Evolutionary conservation across 2,113 vertebrate species (phyloP).

Genomic region (Hipposideros armiger): DNA sequence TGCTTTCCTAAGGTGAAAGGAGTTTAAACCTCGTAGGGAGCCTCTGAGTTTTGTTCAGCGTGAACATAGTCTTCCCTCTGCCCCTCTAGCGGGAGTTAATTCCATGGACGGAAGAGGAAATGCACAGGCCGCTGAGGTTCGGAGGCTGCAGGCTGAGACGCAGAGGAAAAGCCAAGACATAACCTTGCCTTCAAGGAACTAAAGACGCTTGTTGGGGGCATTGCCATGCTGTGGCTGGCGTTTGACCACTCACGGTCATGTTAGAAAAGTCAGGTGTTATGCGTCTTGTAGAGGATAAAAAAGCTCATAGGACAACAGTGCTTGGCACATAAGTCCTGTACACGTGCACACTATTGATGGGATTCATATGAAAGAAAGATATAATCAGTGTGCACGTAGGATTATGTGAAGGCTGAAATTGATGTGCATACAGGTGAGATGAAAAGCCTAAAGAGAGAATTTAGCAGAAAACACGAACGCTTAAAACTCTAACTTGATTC

Average conservation of each 20-base stretch:
- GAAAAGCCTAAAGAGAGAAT: neutral
- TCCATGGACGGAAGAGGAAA: neutral
- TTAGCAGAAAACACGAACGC: neutral
- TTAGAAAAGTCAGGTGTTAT: neutral
- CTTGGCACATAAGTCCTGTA: rapidly evolving
- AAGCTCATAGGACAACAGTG: neutral
- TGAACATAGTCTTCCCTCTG: neutral
- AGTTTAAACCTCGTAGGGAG: neutral
- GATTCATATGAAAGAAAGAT: neutral
- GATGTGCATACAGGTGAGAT: neutral
- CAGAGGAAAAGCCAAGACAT: neutral
- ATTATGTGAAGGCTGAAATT: neutral
- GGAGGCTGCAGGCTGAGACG: neutral
- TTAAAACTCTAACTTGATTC: neutral
- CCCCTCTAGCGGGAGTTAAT: neutral
- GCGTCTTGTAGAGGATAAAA: neutral
- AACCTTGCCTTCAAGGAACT: conserved; percentile 25
- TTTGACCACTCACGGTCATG: neutral
- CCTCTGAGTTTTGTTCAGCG: neutral
- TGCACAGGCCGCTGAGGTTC: neutral
- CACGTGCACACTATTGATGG: neutral
- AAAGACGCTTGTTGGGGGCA: neutral
- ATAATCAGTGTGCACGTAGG: neutral
- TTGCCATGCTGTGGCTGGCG: neutral
- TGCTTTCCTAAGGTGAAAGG: neutral